Base-by-base conservation (phyloP, 2,888 invertebrate species). In the Neoscelio sp. region DNA sequence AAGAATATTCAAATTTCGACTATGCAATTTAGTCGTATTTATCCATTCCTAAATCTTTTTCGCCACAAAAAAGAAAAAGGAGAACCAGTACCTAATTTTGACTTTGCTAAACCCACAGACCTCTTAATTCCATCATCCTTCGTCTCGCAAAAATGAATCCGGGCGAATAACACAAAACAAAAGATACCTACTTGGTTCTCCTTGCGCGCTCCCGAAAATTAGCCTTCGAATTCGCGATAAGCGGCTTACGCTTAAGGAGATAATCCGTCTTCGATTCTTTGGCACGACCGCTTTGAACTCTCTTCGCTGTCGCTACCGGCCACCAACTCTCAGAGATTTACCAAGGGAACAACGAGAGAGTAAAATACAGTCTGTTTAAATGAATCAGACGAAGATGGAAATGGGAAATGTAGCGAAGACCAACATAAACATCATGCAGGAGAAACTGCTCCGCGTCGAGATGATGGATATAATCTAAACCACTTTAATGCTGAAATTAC, bases 251-350 rank as follows among this genome's bases (percentile, higher is more conserved):
- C 68, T 78, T 76, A 79, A 84, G 82, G 71, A 64, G 84, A 86
- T 87, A 87, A 88, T 87, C 87, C 84, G 83, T 83, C 85, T 85
- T 87, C 86, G 85, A 88, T 86, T 82, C 86, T 86, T 84, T 80
- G 80, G 68, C 44, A 67, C 74, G 76, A 65, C 78, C 75, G 81
- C 83, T 86, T 87, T 85, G 85, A 85, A 79, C 68, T 70, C 68
- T 28, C 50, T 75, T 62, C 56, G 74, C 60, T 62, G 67, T 42
- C 26, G 50, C 28, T 10, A 26, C 12, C 3, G 18, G 23, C 23
- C 23, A 7, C 10, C 3, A 13, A 23, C 23, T 44, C 28, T 52
- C 56, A 17, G 46, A 60, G 46, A 40, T 48, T 78, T 52, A 52
- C 60, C 46, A 52, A 62, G 62, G 20, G 15, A 33, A 23, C 44